Evolutionary conservation across 2,797 vertebrate genomes (phyloP).

Genomic region (Rhinophrynus dorsalis): DNA sequence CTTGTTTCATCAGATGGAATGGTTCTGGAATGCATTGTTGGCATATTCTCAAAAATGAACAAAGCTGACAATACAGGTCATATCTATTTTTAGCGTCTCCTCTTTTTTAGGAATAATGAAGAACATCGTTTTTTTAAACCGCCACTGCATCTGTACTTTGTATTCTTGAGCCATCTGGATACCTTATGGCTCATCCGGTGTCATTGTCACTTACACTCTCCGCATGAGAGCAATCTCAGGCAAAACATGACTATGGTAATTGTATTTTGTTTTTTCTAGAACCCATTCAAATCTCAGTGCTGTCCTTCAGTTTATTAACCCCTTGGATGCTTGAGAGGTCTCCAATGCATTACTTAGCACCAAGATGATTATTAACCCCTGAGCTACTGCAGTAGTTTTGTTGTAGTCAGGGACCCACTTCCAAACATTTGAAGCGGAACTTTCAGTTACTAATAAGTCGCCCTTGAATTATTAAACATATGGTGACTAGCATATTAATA

Average conservation of each 20-base stretch:
- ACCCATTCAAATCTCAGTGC: too few species aligned
- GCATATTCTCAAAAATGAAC: not conserved
- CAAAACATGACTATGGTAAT: slow-evolving; percentile 8
- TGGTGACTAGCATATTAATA: too few species aligned
- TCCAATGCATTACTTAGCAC: too few species aligned
- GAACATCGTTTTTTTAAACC: not conserved
- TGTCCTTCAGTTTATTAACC: too few species aligned
- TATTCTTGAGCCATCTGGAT: slow-evolving; percentile 20
- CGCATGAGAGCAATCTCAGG: not conserved
- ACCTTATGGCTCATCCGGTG: slow-evolving; percentile 1
- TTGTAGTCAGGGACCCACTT: too few species aligned
- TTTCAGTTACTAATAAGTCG: too few species aligned
- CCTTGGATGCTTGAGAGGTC: too few species aligned
- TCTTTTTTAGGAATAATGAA: not conserved
- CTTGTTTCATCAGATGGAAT: not conserved
- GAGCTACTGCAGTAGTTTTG: too few species aligned
- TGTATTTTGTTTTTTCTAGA: slow-evolving; percentile 4
- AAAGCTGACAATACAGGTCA: not conserved
- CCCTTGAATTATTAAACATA: too few species aligned
- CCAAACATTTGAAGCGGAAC: too few species aligned
- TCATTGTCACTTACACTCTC: not conserved
- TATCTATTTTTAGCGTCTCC: not conserved
- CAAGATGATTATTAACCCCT: too few species aligned
- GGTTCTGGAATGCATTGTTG: not conserved
- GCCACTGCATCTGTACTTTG: slow-evolving; percentile 9